Conservation (phyloP, 2,797 vertebrate genomes). For the Rhinoraja longicauda region DNA sequence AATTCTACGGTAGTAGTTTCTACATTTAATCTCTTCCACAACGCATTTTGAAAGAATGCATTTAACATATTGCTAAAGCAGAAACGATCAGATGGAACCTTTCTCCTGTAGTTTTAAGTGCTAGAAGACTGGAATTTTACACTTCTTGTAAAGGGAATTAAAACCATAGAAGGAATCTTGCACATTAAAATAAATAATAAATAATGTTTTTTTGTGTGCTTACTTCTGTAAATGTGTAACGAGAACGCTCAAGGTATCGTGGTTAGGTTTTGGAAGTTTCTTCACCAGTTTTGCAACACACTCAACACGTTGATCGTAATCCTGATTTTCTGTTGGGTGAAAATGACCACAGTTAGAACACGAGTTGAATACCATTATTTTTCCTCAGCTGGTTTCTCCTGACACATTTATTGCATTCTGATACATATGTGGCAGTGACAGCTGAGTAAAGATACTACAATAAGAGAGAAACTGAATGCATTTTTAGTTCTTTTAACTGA, state of each 20-base stretch:
- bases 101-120: neutral
- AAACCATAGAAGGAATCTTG: neutral
- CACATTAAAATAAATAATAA: neutral
- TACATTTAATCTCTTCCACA: neutral
- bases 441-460: constrained; percentile 36
- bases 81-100: neutral
- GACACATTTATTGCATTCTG: constrained; percentile 38
- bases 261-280: constrained; percentile 78
- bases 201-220: constrained; percentile 47
- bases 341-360: constrained; percentile 18
- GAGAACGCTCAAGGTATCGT: constrained; percentile 80
- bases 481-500: constrained; percentile 29
- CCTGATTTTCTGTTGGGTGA: constrained; percentile 67
- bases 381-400: constrained; percentile 15
- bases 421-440: constrained; percentile 26
- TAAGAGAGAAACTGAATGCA: constrained; percentile 24
- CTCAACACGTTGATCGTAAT: constrained; percentile 62
- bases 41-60: neutral
- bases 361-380: constrained; percentile 13
- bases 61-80: neutral
- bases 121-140: neutral
- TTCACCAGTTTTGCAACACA: constrained; percentile 68
- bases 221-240: constrained; percentile 83
- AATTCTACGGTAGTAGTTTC: neutral
- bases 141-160: neutral